Conservation (phyloP, 2,888 invertebrate species). For the Conchocele bisecta region DNA sequence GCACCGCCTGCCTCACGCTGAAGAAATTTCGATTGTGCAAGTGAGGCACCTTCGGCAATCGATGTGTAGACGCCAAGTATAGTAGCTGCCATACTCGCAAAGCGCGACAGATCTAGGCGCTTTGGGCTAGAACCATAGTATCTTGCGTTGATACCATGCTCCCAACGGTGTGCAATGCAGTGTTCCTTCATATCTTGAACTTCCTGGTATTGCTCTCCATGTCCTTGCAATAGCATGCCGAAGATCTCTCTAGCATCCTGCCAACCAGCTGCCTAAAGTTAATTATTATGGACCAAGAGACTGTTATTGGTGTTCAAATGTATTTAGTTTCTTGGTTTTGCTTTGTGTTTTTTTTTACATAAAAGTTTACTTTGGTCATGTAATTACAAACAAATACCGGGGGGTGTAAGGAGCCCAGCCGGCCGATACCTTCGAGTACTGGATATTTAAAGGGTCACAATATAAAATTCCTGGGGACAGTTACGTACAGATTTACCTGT, state of each 20-base stretch:
- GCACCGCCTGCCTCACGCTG: slow-evolving; percentile 2
- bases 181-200: background rate
- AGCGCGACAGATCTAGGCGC: background rate
- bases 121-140: background rate
- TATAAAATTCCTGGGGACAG: too few relatives aligned
- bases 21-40: background rate
- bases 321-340: too few relatives aligned
- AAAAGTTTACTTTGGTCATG: too few relatives aligned
- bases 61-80: background rate
- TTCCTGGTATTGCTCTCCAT: background rate
- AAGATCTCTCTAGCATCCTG: background rate
- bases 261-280: too few relatives aligned
- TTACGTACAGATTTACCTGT: too few relatives aligned
- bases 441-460: too few relatives aligned
- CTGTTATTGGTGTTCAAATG: too few relatives aligned
- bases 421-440: too few relatives aligned
- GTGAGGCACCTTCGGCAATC: background rate
- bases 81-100: background rate
- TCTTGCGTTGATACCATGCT: background rate
- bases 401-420: too few relatives aligned
- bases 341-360: too few relatives aligned
- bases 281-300: too few relatives aligned
- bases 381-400: too few relatives aligned
- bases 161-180: background rate
- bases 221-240: background rate